These are phyloP conservation scores for Hyposoter didymator DNA, from an alignment of 2,888 invertebrate species.

Conservation along the genomic window DNA sequence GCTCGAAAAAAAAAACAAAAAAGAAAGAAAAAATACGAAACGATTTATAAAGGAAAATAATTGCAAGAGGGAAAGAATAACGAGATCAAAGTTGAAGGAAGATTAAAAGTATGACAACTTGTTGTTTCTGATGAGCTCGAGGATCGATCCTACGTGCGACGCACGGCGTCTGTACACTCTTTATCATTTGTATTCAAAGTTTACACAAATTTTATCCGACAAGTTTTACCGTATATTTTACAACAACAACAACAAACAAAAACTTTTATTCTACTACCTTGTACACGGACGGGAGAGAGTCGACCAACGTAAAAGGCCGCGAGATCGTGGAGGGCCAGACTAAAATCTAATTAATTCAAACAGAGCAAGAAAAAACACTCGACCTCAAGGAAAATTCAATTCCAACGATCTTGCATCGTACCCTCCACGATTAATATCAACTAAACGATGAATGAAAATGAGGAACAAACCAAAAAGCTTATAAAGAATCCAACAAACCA, in stretches of 20 bases:
- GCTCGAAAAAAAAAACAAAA: neutral
- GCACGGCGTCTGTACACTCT: constrained; percentile 70
- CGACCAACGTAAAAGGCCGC: constrained; percentile 19
- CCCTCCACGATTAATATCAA: constrained; percentile 25
- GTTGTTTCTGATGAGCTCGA: constrained; percentile 47
- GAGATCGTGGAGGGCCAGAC: neutral
- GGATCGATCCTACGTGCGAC: constrained; percentile 72
- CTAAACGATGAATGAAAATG: constrained; percentile 23
- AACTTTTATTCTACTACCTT: constrained; percentile 69
- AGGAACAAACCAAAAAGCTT: neutral
- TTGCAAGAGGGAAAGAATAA: neutral
- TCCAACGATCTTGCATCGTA: constrained; percentile 20
- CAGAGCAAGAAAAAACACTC: neutral
- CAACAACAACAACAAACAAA: constrained; percentile 47
- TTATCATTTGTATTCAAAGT: constrained; percentile 75
- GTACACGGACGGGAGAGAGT: constrained; percentile 53
- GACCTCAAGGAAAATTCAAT: neutral
- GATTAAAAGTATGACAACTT: neutral
- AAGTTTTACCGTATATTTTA: constrained; percentile 75
- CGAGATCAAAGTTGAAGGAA: constrained; percentile 11
- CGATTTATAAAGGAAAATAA: constrained; percentile 14
- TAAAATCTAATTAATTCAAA: neutral
- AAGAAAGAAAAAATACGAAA: neutral
- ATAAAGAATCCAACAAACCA: constrained; percentile 23
- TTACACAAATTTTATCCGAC: constrained; percentile 76